Evolutionary conservation across 2,888 invertebrate species (phyloP).

Genomic region (Troides oblongomaculatus): DNA sequence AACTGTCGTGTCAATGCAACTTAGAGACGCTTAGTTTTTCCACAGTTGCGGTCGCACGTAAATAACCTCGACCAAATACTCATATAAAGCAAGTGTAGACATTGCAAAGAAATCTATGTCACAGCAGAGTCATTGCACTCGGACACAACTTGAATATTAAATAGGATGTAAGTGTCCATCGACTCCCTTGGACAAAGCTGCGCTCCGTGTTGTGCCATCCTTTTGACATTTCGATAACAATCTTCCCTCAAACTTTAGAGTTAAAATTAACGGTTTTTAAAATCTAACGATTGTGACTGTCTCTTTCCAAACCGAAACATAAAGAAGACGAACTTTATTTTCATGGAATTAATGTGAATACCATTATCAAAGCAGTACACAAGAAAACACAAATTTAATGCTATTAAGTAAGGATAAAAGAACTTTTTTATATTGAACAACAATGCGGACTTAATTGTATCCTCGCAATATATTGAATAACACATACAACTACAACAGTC

Average conservation of each 20-base stretch:
- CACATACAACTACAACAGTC: not conserved
- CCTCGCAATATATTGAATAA: constrained; percentile 16
- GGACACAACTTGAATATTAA: constrained; percentile 49
- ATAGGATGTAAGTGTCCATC: constrained; percentile 25
- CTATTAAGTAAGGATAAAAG: not conserved
- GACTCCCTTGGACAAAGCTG: constrained; percentile 10
- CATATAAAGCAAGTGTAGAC: constrained; percentile 52
- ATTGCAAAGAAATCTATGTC: constrained; percentile 45
- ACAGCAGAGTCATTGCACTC: constrained; percentile 56
- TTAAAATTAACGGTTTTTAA: not conserved
- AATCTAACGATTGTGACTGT: not conserved
- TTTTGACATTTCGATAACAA: constrained; percentile 9
- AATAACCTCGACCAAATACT: constrained; percentile 34
- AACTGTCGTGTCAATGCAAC: not conserved
- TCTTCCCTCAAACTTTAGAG: not conserved
- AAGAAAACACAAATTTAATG: not conserved
- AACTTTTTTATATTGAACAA: constrained; percentile 6
- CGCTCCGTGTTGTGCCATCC: constrained; percentile 4
- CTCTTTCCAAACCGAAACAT: constrained; percentile 1
- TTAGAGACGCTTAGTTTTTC: constrained; percentile 31
- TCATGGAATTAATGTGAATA: too few species aligned
- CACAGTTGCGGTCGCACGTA: constrained; percentile 37
- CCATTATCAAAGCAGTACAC: too few species aligned
- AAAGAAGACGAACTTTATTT: not conserved
- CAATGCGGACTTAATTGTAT: constrained; percentile 21